Percentiles rank a stretch among this genome's conserved stretches.
phyloP scores from a whole-genome alignment of 2,888 invertebrate species.

The Sussaba pulchella region DNA sequence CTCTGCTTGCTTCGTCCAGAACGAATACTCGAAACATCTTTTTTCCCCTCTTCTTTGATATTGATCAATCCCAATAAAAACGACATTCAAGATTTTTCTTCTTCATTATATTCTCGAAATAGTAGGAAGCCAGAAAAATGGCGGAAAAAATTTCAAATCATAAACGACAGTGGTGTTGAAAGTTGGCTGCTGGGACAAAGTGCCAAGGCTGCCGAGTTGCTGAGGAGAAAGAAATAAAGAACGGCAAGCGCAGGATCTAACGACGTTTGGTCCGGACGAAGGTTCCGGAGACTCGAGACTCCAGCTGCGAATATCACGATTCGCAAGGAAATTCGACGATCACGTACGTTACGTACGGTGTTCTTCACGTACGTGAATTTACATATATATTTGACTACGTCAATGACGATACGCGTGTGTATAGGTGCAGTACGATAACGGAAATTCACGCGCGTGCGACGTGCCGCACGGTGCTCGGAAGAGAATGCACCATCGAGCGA shows the following conservation, averaged over 20 bases:
- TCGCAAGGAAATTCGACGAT: constrained; percentile 24
- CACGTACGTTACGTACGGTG: background rate
- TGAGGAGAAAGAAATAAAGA: constrained; percentile 1
- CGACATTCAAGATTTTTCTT: no score
- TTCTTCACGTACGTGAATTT: background rate
- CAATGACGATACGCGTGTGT: background rate
- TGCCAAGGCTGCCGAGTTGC: constrained; percentile 16
- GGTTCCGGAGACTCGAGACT: background rate
- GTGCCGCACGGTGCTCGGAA: constrained; percentile 21
- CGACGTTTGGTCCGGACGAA: constrained; percentile 58
- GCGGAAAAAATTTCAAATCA: no score
- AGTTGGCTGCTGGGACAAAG: no score
- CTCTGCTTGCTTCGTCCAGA: no score
- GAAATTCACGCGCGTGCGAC: constrained; percentile 53
- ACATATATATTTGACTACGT: constrained; percentile 1
- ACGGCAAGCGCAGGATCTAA: constrained; percentile 66
- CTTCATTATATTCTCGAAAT: no score
- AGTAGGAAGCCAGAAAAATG: no score
- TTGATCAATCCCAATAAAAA: no score
- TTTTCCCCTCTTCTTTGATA: no score
- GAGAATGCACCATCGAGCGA: constrained; percentile 3
- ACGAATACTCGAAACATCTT: background rate
- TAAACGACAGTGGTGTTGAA: background rate
- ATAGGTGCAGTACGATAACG: constrained; percentile 1
- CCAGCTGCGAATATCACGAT: constrained; percentile 12